These are phyloP conservation scores for Maniola jurtina DNA, from an alignment of 1,140 invertebrate genomes.

Conservation along the genomic window DNA sequence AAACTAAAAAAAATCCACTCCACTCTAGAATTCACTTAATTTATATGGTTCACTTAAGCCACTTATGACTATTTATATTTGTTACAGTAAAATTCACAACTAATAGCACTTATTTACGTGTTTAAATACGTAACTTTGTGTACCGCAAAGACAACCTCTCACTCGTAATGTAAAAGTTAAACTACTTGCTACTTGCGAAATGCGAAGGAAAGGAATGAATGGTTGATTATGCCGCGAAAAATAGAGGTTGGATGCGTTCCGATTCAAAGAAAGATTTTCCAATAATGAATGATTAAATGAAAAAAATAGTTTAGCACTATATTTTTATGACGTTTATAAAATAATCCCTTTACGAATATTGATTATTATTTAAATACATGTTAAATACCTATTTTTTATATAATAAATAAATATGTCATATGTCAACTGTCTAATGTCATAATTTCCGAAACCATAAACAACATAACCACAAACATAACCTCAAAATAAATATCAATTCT, in stretches of 20 bases:
- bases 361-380: no score
- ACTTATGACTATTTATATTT: background rate
- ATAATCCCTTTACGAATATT: no score
- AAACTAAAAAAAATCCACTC: background rate
- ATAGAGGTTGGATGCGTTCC: background rate
- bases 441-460: background rate
- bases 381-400: no score
- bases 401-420: no score
- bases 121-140: constrained; percentile 45
- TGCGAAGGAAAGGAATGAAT: constrained; percentile 22
- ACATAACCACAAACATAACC: background rate
- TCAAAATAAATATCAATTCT: background rate
- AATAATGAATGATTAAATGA: no score
- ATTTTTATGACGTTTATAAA: no score
- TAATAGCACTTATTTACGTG: constrained; percentile 37
- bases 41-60: constrained; percentile 2
- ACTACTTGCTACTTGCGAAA: constrained; percentile 33
- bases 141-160: constrained; percentile 15
- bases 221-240: constrained; percentile 27
- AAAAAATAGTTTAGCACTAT: no score
- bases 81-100: background rate
- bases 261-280: background rate
- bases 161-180: constrained; percentile 15
- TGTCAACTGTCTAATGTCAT: no score
- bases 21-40: background rate